phyloP scores from a whole-genome alignment of 2,888 invertebrate species.

The Sesia bembeciformis region DNA sequence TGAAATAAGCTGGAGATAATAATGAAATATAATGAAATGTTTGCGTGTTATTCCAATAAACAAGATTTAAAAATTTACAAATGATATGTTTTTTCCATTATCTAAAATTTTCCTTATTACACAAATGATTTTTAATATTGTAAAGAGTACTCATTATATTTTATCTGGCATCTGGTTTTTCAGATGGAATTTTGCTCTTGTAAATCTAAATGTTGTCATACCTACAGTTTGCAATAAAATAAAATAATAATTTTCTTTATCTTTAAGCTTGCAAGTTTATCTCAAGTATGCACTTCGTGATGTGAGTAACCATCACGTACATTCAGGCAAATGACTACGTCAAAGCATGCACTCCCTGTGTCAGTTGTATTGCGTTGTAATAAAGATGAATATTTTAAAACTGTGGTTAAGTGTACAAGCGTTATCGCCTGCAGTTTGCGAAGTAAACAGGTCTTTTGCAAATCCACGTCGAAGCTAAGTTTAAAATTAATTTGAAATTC shows the following conservation, averaged over 20 bases:
- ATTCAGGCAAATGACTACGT: too few relatives aligned
- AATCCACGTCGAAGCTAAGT: constrained; percentile 11
- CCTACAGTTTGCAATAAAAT: neutral
- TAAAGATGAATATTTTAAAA: too few relatives aligned
- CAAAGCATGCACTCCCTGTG: too few relatives aligned
- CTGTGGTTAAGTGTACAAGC: constrained; percentile 8
- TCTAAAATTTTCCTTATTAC: too few relatives aligned
- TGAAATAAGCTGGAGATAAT: neutral
- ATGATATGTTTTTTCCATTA: too few relatives aligned
- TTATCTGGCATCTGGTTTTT: too few relatives aligned
- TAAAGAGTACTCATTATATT: too few relatives aligned
- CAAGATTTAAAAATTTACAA: too few relatives aligned
- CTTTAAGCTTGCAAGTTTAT: neutral
- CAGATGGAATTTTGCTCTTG: too few relatives aligned
- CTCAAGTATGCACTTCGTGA: constrained; percentile 10
- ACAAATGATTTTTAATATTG: too few relatives aligned
- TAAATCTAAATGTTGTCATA: too few relatives aligned
- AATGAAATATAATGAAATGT: neutral
- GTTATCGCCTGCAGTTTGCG: constrained; percentile 27
- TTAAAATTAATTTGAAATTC: constrained; percentile 28
- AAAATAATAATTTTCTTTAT: neutral
- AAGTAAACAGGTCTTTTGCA: constrained; percentile 18
- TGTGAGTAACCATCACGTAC: constrained; percentile 18
- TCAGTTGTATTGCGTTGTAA: too few relatives aligned
- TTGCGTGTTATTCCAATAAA: neutral